Base-by-base conservation (phyloP, 2,113 vertebrate species). In the Tragelaphus strepsiceros region DNA sequence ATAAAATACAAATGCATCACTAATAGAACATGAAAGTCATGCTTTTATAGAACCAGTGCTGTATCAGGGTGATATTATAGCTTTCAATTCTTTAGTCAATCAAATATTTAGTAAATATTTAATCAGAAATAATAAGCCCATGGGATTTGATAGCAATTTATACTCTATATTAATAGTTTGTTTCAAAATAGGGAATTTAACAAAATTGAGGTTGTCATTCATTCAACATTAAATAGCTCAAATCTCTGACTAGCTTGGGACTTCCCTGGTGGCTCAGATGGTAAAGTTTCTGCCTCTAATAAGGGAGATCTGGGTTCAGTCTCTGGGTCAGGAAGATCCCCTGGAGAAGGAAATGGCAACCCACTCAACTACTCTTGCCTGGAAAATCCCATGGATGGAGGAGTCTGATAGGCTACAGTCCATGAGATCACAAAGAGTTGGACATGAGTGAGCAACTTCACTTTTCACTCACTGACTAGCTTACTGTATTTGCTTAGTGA, bases 371-470 rank as follows among this genome's bases (percentile, higher is more conserved):
- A 35, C 64, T 11, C 17, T 71, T 71, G 64, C 9, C n/a, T 22
- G 64, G 64, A 71, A 71, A 71, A 71, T 35, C 64, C 64, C 32
- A 35, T 5, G 2, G 64, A 35, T 4, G 2, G 64, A 35, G n/a
- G 19, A 22, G 64, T 10, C n/a, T 35, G n/a, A 19, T 35, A 35
- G n/a, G n/a, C 67, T 12, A 35, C n/a, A 71, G 19, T 71, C 17
- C n/a, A 35, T 71, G 67, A 12, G 9, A 2, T 39, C n/a, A 22
- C 67, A 71, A 71, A 71, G 64, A 71, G 10, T 22, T 71, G 67
- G n/a, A 35, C 15, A 22, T 1, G 0, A 71, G 9, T 12, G 67
- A 71, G 19, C 0, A 0, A 35, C 21, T 71, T 71, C n/a, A 71
- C 19, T 71, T 71, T 71, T 71, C n/a, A 71, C n/a, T 71, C 67